Evolutionary conservation across 2,113 vertebrate genomes (phyloP), one percentile per base, ranked within the genome.

Genomic region (Fulica atra): DNA sequence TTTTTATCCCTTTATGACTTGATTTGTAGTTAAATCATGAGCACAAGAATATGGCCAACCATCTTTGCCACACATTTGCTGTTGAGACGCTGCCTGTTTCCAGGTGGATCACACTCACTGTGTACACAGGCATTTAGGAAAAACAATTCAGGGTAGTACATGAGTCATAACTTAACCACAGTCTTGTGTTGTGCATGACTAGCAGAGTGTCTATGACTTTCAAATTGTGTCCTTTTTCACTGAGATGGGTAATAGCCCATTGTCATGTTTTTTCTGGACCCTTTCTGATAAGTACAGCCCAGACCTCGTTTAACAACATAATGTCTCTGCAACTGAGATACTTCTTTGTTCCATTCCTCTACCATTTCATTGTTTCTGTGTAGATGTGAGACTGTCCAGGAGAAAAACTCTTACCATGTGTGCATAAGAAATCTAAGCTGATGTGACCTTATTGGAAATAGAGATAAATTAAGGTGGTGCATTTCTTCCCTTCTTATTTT

Each of bases 231-330:
- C 28, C 20, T 68, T 78, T 40, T 21, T 71, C 25, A 79, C 33
- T 51, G 33, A 48, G 26, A n/a, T 42, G 19, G 31, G 6, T 19
- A 71, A 23, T 59, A 63, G 8, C 7, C 28, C 10, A 9, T 76
- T 71, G 15, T 40, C 11, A 19, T 8, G 0, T 3, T 53, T 79
- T 63, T 26, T 15, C 24, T 23, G 36, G 3, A 2, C 7, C 8
- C 36, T 87, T 68, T 74, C 56, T 1, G 4, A 70, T 51, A 84
- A 89, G 16, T 5, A 70, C 18, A 21, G 10, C 16, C 66, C 4
- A 14, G 38, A 40, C 2, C 8, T 66, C 89, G 76, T 36, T 18
- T 56, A 56, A 72, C 51, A 25, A 11, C 5, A 25, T 28, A 70
- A 38, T 50, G 38, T 20, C 8, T 72, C 35, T 56, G 33, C 33